Evolutionary conservation across 64 coral and sea anemone genomes (phyloP).

Genomic region (Actinia tenebrosa): DNA sequence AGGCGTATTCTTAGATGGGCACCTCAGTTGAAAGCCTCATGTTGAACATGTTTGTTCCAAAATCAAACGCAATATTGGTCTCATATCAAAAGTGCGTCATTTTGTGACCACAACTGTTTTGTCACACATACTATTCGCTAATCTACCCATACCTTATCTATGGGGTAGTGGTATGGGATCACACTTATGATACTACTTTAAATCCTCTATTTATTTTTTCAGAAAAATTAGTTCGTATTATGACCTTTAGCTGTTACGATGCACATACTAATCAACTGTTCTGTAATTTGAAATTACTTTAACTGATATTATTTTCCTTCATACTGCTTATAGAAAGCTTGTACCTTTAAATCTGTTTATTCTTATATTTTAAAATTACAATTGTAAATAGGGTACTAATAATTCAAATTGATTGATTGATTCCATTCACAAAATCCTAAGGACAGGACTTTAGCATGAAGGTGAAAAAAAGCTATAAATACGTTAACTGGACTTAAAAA

Average conservation of each 20-base stretch:
- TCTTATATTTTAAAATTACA: too few relatives aligned
- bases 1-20: background rate
- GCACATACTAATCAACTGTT: constrained; percentile 13
- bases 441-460: too few relatives aligned
- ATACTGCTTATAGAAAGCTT: too few relatives aligned
- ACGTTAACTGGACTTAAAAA: too few relatives aligned
- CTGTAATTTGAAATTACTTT: constrained; percentile 3
- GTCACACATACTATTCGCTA: constrained; percentile 17
- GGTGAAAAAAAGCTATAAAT: too few relatives aligned
- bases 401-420: too few relatives aligned
- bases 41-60: constrained; percentile 8
- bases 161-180: background rate
- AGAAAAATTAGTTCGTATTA: constrained; percentile 28
- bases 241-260: constrained; percentile 29
- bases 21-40: constrained; percentile 23
- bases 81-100: constrained; percentile 14
- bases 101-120: constrained; percentile 24
- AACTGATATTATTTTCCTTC: background rate
- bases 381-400: too few relatives aligned
- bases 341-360: too few relatives aligned
- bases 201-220: constrained; percentile 11
- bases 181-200: constrained; percentile 4
- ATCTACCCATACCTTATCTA: background rate
- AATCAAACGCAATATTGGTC: constrained; percentile 10
- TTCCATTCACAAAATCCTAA: too few relatives aligned